A percentile compares a stretch with the other conserved stretches of the same genome.
Conservation (phyloP, 1,140 invertebrate genomes). For the Chlorops oryzae region DNA sequence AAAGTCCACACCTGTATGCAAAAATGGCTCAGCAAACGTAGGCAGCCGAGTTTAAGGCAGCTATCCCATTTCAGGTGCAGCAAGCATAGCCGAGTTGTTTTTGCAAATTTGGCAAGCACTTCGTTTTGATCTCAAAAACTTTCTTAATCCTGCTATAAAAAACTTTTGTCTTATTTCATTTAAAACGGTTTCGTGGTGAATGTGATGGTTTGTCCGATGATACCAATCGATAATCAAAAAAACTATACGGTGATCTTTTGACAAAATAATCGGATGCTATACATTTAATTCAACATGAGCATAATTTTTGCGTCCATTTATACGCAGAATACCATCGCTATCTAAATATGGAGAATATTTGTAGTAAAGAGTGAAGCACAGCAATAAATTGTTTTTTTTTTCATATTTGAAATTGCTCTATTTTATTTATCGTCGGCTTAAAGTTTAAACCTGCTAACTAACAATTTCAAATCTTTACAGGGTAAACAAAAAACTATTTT, state of each 20-base stretch:
- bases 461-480: too few species aligned
- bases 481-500: too few species aligned
- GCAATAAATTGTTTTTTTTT: too few species aligned
- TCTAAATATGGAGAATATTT: too few species aligned
- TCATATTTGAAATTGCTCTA: too few species aligned
- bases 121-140: neutral
- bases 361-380: too few species aligned
- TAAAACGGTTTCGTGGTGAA: conserved; percentile 18
- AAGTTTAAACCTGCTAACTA: too few species aligned
- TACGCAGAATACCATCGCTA: too few species aligned
- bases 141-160: conserved; percentile 18
- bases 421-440: too few species aligned
- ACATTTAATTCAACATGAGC: too few species aligned
- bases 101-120: conserved; percentile 1
- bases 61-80: conserved; percentile 16
- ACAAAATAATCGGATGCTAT: conserved; percentile 5
- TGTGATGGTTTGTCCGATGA: conserved; percentile 7
- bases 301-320: too few species aligned
- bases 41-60: conserved; percentile 22
- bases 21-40: conserved; percentile 22
- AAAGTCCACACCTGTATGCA: conserved; percentile 5
- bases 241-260: neutral
- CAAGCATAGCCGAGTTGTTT: neutral
- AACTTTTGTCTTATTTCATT: conserved; percentile 26
- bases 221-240: conserved; percentile 5